Conservation (phyloP, 1,140 invertebrate genomes). For the Vollenhovia emeryi region DNA sequence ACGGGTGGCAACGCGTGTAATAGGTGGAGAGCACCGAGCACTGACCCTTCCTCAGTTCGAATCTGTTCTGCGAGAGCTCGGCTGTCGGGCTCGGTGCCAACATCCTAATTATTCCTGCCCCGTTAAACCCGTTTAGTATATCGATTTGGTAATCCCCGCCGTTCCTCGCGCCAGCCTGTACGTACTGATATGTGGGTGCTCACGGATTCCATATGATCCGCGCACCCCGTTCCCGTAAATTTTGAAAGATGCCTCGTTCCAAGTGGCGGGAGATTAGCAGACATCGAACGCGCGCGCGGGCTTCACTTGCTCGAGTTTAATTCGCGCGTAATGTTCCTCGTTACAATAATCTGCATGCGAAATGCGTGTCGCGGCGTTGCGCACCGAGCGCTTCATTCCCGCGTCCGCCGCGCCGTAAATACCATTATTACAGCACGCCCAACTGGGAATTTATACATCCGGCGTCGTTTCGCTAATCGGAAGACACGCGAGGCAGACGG, state of each 20-base stretch:
- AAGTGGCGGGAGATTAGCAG: background rate
- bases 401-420: background rate
- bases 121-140: constrained; percentile 82
- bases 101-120: constrained; percentile 82
- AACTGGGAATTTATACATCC: constrained; percentile 38
- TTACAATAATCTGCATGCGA: background rate
- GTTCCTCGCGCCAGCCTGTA: constrained; percentile 52
- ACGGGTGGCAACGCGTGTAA: constrained; percentile 72
- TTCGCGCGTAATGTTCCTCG: background rate
- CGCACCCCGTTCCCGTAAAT: background rate
- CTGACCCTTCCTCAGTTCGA: constrained; percentile 67
- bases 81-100: constrained; percentile 80
- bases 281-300: background rate
- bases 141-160: constrained; percentile 79
- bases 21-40: constrained; percentile 55
- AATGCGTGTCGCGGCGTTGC: background rate
- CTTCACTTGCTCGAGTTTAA: background rate
- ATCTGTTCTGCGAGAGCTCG: constrained; percentile 74
- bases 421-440: background rate
- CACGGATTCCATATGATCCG: background rate
- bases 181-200: constrained; percentile 5
- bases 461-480: constrained; percentile 46
- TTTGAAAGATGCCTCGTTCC: background rate
- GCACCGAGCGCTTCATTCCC: background rate
- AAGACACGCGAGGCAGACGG: constrained; percentile 36